Evolutionary conservation across 2,888 invertebrate genomes (phyloP).

Genomic region (Strigamia transsilvanica): DNA sequence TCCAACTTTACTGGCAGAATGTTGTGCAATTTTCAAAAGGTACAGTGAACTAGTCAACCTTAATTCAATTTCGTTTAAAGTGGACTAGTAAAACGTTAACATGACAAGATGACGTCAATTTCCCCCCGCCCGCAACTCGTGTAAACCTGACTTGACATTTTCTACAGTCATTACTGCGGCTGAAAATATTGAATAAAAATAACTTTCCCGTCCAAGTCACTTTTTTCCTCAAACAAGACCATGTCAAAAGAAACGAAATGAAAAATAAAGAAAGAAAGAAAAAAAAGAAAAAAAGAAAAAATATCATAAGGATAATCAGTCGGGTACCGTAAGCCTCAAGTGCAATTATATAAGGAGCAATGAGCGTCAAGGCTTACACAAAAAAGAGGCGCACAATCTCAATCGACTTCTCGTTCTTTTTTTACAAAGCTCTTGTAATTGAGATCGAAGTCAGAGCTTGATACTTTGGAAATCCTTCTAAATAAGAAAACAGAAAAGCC

Average conservation of each 20-base stretch:
- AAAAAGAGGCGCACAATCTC: constrained; percentile 28
- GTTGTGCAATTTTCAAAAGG: not conserved
- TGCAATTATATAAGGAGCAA: constrained; percentile 29
- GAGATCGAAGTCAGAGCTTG: constrained; percentile 4
- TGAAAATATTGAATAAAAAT: constrained; percentile 15
- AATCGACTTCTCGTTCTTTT: constrained; percentile 26
- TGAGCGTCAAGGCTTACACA: constrained; percentile 24
- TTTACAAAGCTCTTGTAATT: constrained; percentile 24
- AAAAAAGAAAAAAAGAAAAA: not conserved
- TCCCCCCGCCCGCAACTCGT: not conserved
- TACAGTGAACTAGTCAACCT: not conserved
- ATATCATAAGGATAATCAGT: not conserved
- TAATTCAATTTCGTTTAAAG: not conserved
- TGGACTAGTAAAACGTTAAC: constrained; percentile 13
- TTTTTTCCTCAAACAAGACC: not conserved
- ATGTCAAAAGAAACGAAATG: not conserved
- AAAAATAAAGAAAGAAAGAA: not conserved
- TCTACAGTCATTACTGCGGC: not conserved
- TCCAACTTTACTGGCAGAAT: not conserved
- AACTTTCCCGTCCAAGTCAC: constrained; percentile 1
- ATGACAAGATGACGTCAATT: constrained; percentile 5
- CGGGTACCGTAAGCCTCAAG: constrained; percentile 10
- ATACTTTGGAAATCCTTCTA: not conserved
- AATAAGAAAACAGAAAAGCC: not conserved
- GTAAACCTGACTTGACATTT: constrained; percentile 4